Evolutionary conservation across 1,140 invertebrate genomes (phyloP).

Genomic region (Rhyacophila brunnea): DNA sequence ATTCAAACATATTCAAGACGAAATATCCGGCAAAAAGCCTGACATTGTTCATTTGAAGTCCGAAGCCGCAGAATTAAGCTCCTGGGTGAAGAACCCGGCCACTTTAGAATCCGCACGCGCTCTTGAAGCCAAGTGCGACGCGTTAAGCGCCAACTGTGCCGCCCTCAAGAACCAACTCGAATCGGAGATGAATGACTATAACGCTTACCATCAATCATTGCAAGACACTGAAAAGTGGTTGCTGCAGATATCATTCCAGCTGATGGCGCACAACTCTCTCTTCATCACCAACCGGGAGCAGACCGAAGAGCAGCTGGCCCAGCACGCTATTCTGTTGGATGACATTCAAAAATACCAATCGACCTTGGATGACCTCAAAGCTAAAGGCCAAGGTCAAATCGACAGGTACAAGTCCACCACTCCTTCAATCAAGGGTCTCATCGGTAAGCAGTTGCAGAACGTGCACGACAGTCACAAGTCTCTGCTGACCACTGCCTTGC

Average conservation of each 20-base stretch:
- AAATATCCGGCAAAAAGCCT: slow-evolving; percentile 69
- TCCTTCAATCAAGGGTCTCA: slow-evolving; percentile 69
- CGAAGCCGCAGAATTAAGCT: slow-evolving; percentile 71
- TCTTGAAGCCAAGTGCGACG: slow-evolving; percentile 65
- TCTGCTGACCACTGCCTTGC: slow-evolving; percentile 82
- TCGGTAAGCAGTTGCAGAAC: slow-evolving; percentile 84
- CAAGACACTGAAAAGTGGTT: slow-evolving; percentile 96
- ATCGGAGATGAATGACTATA: slow-evolving; percentile 80
- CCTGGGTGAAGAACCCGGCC: slow-evolving; percentile 65
- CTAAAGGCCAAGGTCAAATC: slow-evolving; percentile 83
- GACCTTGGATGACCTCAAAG: slow-evolving; percentile 77
- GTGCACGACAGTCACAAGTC: slow-evolving; percentile 93
- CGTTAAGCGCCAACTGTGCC: slow-evolving; percentile 60
- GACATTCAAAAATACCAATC: slow-evolving; percentile 86
- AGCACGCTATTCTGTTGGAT: slow-evolving; percentile 76
- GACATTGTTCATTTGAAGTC: slow-evolving; percentile 70
- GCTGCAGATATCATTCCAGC: slow-evolving; percentile 88
- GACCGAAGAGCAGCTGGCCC: slow-evolving; percentile 84
- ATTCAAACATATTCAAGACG: slow-evolving; percentile 74
- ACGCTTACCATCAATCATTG: slow-evolving; percentile 81
- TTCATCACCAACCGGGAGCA: slow-evolving; percentile 90
- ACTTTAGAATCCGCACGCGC: slow-evolving; percentile 63
- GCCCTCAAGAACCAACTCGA: slow-evolving; percentile 65
- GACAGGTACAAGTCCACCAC: slow-evolving; percentile 71
- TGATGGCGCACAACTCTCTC: slow-evolving; percentile 94